Evolutionary conservation across 2,888 invertebrate species (phyloP).

Genomic region (Amphipoea oculea): DNA sequence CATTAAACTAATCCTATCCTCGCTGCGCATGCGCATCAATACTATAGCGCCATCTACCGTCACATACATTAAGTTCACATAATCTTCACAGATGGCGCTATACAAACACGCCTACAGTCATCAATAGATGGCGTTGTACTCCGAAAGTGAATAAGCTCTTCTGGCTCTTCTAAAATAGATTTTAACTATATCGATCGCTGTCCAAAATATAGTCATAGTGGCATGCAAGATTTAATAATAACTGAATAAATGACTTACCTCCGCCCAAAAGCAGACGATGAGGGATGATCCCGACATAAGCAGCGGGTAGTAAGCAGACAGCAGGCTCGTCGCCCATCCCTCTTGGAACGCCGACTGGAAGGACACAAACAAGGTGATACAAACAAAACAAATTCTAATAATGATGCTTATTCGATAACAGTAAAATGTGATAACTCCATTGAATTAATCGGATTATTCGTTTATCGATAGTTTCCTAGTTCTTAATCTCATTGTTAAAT

Average conservation of each 20-base stretch:
- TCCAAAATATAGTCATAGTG: neutral
- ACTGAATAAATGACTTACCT: conserved; percentile 91
- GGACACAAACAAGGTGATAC: conserved; percentile 24
- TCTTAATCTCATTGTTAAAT: conserved; percentile 3
- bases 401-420: neutral
- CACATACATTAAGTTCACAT: neutral
- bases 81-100: conserved; percentile 34
- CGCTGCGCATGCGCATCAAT: neutral
- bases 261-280: conserved; percentile 98
- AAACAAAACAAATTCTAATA: conserved; percentile 5
- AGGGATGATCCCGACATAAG: conserved; percentile 96
- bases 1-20: neutral
- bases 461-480: neutral
- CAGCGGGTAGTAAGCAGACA: conserved; percentile 97
- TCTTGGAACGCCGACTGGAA: conserved; percentile 94
- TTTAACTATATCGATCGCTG: neutral
- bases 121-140: conserved; percentile 61
- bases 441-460: neutral
- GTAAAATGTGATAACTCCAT: neutral
- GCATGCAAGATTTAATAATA: neutral
- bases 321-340: conserved; percentile 96
- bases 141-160: no score
- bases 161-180: neutral
- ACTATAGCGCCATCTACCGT: conserved; percentile 47
- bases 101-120: rapidly evolving